Conservation (phyloP, 2,888 invertebrate species). For the Cordilura impudica region DNA sequence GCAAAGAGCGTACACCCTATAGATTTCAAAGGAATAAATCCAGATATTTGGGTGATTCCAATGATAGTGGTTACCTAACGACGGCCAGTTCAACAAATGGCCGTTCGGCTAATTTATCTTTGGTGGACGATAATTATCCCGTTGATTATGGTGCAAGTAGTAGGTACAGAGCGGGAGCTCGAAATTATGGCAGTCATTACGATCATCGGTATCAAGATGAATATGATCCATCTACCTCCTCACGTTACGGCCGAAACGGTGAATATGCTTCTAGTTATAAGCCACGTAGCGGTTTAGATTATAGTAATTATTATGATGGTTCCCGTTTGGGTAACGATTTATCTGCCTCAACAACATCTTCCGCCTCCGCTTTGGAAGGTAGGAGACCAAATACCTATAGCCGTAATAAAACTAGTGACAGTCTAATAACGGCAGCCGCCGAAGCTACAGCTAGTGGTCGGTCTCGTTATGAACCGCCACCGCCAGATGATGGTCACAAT, state of each 20-base stretch:
- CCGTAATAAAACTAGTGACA: conserved; percentile 69
- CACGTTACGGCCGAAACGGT: conserved; percentile 66
- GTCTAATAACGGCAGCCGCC: conserved; percentile 61
- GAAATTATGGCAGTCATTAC: conserved; percentile 64
- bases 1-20: conserved; percentile 77
- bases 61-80: conserved; percentile 74
- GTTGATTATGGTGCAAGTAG: conserved; percentile 69
- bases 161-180: conserved; percentile 63
- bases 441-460: conserved; percentile 60
- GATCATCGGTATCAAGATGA: conserved; percentile 71
- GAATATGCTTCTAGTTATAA: conserved; percentile 69
- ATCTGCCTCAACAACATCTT: conserved; percentile 54
- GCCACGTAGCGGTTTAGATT: conserved; percentile 66
- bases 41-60: conserved; percentile 73
- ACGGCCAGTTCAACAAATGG: conserved; percentile 66
- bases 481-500: conserved; percentile 58
- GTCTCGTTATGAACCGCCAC: conserved; percentile 63
- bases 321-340: conserved; percentile 66
- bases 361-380: conserved; percentile 35
- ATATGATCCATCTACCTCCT: conserved; percentile 66
- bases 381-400: conserved; percentile 69
- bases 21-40: conserved; percentile 72
- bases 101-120: conserved; percentile 64
- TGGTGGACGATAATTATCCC: conserved; percentile 74
- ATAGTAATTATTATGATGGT: conserved; percentile 68